A percentile compares a stretch with the other conserved stretches of the same genome.
These are phyloP conservation scores for Stomatorhinus walkeri DNA, from an alignment of 2,797 vertebrate species.

Conservation along the genomic window DNA sequence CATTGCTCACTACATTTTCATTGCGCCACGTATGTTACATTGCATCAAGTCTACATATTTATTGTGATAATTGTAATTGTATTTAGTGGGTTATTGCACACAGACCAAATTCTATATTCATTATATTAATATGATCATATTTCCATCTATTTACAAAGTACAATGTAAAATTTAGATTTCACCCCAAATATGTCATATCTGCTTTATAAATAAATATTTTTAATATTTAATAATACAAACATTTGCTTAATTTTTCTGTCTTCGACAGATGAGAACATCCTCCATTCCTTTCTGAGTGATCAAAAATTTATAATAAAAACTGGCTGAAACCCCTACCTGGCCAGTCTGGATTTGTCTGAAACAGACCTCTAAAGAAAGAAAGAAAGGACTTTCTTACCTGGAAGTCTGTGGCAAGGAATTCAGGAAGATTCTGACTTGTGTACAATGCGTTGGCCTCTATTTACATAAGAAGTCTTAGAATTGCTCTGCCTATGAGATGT, in stretches of 20 bases:
- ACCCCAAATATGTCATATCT: background rate
- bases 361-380: background rate
- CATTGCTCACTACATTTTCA: background rate
- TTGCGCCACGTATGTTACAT: background rate
- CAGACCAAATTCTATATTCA: background rate
- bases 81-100: background rate
- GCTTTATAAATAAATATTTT: background rate
- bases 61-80: background rate
- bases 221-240: background rate
- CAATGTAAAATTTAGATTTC: background rate
- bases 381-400: constrained; percentile 23
- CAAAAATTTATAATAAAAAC: constrained; percentile 21
- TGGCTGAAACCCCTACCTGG: constrained; percentile 12
- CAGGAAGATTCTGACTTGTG: background rate
- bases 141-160: background rate
- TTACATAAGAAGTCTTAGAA: constrained; percentile 15
- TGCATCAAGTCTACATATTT: background rate
- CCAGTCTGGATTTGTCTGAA: background rate
- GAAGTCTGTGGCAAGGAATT: background rate
- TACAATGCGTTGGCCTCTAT: background rate
- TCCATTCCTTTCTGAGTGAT: background rate
- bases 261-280: background rate
- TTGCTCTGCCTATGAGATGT: constrained; percentile 29
- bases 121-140: background rate
- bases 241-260: background rate